These are phyloP conservation scores for Belonocnema kinseyi DNA, from an alignment of 1,140 invertebrate species.

Conservation along the genomic window DNA sequence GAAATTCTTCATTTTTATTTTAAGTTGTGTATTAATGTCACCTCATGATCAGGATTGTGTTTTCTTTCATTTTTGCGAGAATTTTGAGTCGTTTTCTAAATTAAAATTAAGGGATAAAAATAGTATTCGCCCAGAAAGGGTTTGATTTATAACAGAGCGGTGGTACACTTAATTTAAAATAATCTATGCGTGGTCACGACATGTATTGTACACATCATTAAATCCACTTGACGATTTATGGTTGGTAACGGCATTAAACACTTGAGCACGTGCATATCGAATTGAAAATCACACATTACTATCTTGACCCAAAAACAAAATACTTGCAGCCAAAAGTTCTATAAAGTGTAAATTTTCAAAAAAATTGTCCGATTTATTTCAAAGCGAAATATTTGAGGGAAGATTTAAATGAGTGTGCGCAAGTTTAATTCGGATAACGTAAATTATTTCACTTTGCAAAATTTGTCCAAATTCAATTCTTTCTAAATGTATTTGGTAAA, in stretches of 20 bases:
- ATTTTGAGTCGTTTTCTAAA: neutral
- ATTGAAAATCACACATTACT: neutral
- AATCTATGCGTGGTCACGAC: neutral
- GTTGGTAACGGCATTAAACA: neutral
- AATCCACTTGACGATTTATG: slow-evolving; percentile 5
- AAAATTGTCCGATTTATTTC: neutral
- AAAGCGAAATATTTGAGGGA: neutral
- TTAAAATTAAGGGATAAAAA: neutral
- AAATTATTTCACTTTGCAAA: neutral
- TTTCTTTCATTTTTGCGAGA: no score
- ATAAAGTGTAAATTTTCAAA: neutral
- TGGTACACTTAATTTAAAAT: neutral
- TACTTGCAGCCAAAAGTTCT: neutral
- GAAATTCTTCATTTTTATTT: no score
- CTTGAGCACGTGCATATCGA: slow-evolving; percentile 15
- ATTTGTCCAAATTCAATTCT: neutral
- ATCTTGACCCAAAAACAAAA: neutral
- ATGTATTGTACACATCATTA: neutral
- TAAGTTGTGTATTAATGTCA: no score
- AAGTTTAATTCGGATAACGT: neutral
- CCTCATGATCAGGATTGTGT: no score
- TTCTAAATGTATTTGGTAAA: neutral
- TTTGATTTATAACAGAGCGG: neutral
- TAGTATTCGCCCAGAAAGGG: slow-evolving; percentile 9
- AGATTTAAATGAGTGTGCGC: neutral